Evolutionary conservation across 2,113 vertebrate genomes (phyloP).

Genomic region (Strix uralensis): DNA sequence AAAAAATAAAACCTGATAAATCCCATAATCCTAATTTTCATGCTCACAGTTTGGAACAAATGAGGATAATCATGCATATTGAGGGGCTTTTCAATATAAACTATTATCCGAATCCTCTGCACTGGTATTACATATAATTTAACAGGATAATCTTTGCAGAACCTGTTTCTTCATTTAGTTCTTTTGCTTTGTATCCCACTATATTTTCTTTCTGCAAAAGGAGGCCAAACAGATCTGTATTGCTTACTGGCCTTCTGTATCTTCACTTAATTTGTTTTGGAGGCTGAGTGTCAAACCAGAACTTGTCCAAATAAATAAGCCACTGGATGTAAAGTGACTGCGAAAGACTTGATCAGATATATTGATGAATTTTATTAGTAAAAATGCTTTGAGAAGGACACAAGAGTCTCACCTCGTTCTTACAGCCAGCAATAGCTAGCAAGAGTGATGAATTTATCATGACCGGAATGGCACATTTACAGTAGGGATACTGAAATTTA

Average conservation of each 20-base stretch:
- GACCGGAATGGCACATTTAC: background rate
- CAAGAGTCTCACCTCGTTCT: background rate
- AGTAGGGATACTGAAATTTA: background rate
- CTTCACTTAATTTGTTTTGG: background rate
- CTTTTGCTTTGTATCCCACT: background rate
- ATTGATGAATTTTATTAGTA: background rate
- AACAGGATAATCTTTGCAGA: background rate
- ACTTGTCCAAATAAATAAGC: background rate
- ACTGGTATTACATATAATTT: background rate
- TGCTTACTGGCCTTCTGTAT: background rate
- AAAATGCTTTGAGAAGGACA: background rate
- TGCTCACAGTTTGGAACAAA: background rate
- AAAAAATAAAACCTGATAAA: conserved; percentile 2
- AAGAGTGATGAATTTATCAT: background rate
- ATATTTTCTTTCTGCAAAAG: background rate
- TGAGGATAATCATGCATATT: background rate
- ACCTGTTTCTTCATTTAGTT: background rate
- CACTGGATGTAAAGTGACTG: background rate
- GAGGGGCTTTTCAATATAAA: background rate
- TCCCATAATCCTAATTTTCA: conserved; percentile 9
- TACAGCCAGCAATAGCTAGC: background rate
- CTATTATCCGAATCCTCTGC: background rate
- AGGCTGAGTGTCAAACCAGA: background rate
- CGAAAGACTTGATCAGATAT: background rate
- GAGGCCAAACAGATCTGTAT: background rate